Base-by-base conservation (phyloP, 2,113 vertebrate genomes). In the Oenanthe melanoleuca region DNA sequence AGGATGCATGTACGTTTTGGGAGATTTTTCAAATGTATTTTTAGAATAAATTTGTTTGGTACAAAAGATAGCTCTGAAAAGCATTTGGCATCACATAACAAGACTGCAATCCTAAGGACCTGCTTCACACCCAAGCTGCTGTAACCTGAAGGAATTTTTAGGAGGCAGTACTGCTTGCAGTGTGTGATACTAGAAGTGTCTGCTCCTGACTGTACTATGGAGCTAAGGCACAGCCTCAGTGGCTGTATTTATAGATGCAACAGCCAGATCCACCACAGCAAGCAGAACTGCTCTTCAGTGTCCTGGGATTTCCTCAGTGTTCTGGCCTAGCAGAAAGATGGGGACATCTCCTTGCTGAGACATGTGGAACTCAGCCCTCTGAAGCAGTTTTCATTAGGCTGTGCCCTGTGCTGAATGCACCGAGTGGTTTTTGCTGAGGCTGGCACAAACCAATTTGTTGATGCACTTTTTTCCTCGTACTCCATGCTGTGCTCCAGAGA, bases 11-110 rank as follows among this genome's bases (percentile, higher is more conserved):
- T 47, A 77, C 19, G n/a, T 87, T 92, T 89, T 50, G 69, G 42
- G 88, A 86, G 64, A 73, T 88, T 93, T 88, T 87, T 78, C 28
- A 83, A 49, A 40, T 56, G 81, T 77, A 19, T 78, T 95, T 53
- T 25, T 44, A 38, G 78, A 91, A 81, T 40, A 61, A 77, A 80
- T 82, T 49, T 81, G 9, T 65, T 52, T 2, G 1, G 15, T 64
- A 69, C 14, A 57, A 89, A 89, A 84, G 20, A 66, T 52, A 65
- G 34, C 63, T 64, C 38, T 77, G 25, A 57, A 63, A 89, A 88
- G 13, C n/a, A 15, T 80, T 80, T 79, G 78, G 55, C 47, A 47
- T 87, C 50, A 52, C 44, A 28, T 70, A 83, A 86, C 42, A 72
- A 25, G 61, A 14, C 53, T 60, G 44, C 49, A 69, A 61, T 57